phyloP scores from a whole-genome alignment of 2,888 invertebrate species.

The Disparrhopalites patrizii region DNA sequence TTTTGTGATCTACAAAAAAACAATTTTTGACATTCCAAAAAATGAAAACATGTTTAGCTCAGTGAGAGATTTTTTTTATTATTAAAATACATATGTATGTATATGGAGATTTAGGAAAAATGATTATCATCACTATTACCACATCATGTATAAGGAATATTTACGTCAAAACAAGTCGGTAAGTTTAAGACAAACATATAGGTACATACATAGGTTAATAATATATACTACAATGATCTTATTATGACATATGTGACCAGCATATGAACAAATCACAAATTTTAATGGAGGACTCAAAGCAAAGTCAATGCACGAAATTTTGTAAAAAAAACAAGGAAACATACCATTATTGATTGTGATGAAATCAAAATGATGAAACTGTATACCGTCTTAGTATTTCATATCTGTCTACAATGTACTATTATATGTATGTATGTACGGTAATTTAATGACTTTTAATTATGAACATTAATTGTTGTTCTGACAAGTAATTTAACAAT shows the following conservation, averaged over 20 bases:
- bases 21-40: constrained; percentile 22
- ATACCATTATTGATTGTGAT: too few species aligned
- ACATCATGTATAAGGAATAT: too few species aligned
- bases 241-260: neutral
- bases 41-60: constrained; percentile 21
- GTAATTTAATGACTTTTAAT: neutral
- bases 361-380: neutral
- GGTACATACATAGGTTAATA: neutral
- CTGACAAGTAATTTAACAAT: neutral
- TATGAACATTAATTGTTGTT: neutral
- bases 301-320: neutral
- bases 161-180: too few species aligned
- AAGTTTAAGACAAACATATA: neutral
- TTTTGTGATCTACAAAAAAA: constrained; percentile 27
- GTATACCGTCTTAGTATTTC: constrained; percentile 11
- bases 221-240: neutral
- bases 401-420: constrained; percentile 4
- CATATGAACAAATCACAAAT: constrained; percentile 4
- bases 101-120: neutral
- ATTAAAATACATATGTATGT: constrained; percentile 3
- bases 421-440: neutral
- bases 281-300: neutral
- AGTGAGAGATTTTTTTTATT: constrained; percentile 20
- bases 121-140: too few species aligned
- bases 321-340: too few species aligned